Base-by-base conservation (phyloP, 1,140 invertebrate genomes). In the Sarcophaga bullata region DNA sequence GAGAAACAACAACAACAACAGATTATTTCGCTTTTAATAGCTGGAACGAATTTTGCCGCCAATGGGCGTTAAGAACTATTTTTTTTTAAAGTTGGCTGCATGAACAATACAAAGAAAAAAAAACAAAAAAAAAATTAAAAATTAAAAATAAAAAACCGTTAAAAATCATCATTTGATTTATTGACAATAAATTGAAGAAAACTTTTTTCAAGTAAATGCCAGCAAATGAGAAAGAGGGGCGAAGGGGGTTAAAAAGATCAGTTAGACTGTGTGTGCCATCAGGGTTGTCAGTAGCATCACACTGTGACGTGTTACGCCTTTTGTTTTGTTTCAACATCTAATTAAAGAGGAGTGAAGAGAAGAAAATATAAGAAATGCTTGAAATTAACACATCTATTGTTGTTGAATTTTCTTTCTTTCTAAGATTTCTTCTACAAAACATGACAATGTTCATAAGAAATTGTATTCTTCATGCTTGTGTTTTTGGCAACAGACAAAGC, bases 231-330 rank as follows among this genome's bases (percentile, higher is more conserved):
- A 1, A 10, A 68, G 9, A 68, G 9, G 9, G 62, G n/a, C 6
- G 54, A 68, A 68, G 19, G n/a, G 17, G 48, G 37, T 73, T 10
- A n/a, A 48, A 48, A n/a, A 76, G 9, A 25, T n/a, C 48, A 52
- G 75, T 48, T 78, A 50, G 52, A 78, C 48, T 50, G 75, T 17
- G 73, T 9, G 17, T 78, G 48, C 50, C 49, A 52, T 78, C 19
- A 78, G 19, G 52, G 10, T 58, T 47, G 25, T 47, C 80, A 72
- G 80, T 81, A 81, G 80, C 80, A 46, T 47, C 80, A 17, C 37
- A 68, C 80, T 81, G 80, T 72, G 80, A 17, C 37, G 80, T 72
- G 80, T 62, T 81, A 62, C 80, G 80, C 80, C 80, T 81, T 46
- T 72, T 81, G 80, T 72, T 78, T 78, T 48, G 15, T 78, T 68